Evolutionary conservation across 2,113 vertebrate genomes (phyloP).

Genomic region (Oncorhynchus keta): DNA sequence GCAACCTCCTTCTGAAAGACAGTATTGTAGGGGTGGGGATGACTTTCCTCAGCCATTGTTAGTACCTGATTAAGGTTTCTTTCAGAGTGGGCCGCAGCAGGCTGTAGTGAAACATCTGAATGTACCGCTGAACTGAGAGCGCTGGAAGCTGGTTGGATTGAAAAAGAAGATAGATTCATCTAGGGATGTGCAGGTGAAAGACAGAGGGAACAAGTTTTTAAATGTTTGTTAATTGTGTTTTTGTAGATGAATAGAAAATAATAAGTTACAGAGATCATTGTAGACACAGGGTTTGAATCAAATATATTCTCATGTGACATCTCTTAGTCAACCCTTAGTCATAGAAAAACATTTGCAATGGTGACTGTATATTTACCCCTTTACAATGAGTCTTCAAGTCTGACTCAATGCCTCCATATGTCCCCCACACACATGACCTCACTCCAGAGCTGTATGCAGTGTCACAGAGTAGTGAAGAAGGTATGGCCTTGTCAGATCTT

Average conservation of each 20-base stretch:
- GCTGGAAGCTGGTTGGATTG: constrained; percentile 30
- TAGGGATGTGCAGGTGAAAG: background rate
- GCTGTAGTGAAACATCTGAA: constrained; percentile 46
- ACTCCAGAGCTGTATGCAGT: too few species aligned
- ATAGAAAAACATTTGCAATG: too few species aligned
- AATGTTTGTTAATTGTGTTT: constrained; percentile 25
- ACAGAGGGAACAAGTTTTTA: constrained; percentile 17
- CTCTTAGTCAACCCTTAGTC: too few species aligned
- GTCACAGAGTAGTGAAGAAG: constrained; percentile 14
- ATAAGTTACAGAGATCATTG: background rate
- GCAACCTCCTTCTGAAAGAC: constrained; percentile 52
- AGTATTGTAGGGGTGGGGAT: constrained; percentile 53
- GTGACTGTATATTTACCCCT: too few species aligned
- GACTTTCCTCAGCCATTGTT: constrained; percentile 57
- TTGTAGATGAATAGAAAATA: constrained; percentile 38
- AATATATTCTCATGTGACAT: too few species aligned
- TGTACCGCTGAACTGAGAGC: constrained; percentile 24
- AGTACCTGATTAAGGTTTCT: constrained; percentile 52
- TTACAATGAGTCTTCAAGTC: too few species aligned
- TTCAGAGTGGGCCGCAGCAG: constrained; percentile 37
- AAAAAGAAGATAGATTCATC: background rate
- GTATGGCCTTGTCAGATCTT: constrained; percentile 37
- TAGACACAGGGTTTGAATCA: background rate
- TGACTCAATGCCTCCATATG: too few species aligned
- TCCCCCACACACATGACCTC: too few species aligned